These are phyloP conservation scores for Lepidochrysops patricia DNA, from an alignment of 2,888 invertebrate species.

Conservation along the genomic window DNA sequence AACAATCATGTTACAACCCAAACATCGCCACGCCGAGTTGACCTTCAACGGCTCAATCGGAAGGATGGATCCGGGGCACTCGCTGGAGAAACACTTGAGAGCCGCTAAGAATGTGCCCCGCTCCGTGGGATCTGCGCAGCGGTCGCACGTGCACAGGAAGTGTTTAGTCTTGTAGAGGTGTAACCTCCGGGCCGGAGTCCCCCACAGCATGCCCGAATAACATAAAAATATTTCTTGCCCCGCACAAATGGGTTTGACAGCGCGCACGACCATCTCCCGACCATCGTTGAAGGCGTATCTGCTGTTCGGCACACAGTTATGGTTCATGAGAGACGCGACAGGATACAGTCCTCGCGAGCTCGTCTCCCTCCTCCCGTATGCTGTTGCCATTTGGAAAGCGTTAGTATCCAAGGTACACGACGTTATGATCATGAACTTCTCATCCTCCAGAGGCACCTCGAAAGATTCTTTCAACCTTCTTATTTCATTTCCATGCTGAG, in stretches of 20 bases:
- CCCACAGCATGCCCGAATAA: conserved; percentile 80
- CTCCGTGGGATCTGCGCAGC: conserved; percentile 81
- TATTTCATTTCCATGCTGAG: conserved; percentile 75
- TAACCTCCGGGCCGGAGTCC: conserved; percentile 76
- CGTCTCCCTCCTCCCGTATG: conserved; percentile 57
- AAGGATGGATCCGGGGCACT: conserved; percentile 71
- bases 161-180: conserved; percentile 79
- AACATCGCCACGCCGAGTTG: conserved; percentile 75
- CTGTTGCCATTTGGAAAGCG: conserved; percentile 76
- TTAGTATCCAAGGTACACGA: conserved; percentile 79
- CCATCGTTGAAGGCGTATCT: conserved; percentile 75
- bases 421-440: conserved; percentile 71
- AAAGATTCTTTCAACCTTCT: conserved; percentile 64
- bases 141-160: conserved; percentile 77
- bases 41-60: conserved; percentile 71
- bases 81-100: conserved; percentile 68
- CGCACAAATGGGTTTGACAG: conserved; percentile 72
- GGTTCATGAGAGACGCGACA: conserved; percentile 79
- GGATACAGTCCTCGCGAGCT: conserved; percentile 79
- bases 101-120: conserved; percentile 75
- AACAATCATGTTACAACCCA: conserved; percentile 64
- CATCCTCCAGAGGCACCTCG: conserved; percentile 70
- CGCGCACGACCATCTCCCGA: conserved; percentile 75
- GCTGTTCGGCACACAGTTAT: conserved; percentile 80
- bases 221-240: conserved; percentile 79